Conservation (phyloP, 2,888 invertebrate species). For the Drosophila prolongata region DNA sequence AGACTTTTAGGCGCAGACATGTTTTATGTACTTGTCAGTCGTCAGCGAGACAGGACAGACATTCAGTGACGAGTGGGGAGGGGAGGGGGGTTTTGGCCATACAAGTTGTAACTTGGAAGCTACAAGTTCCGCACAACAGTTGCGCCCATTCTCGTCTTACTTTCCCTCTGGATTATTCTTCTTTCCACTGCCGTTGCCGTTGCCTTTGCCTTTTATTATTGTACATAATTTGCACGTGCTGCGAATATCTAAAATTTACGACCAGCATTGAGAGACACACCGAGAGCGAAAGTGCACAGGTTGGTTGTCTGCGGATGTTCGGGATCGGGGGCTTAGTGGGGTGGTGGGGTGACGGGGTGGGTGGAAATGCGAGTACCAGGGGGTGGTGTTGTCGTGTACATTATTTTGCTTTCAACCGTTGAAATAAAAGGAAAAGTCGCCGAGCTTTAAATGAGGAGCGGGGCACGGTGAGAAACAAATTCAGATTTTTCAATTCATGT, state of each 20-base stretch:
- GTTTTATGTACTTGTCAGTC: conserved; percentile 73
- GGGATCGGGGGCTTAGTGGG: not conserved
- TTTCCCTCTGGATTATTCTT: conserved; percentile 47
- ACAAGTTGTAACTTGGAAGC: conserved; percentile 23
- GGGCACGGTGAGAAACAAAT: conserved; percentile 6
- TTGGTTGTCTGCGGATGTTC: conserved; percentile 37
- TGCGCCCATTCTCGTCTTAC: conserved; percentile 50
- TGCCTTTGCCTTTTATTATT: conserved; percentile 51
- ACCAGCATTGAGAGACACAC: conserved; percentile 44
- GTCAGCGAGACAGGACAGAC: conserved; percentile 40
- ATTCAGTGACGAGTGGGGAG: not conserved
- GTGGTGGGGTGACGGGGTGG: not conserved
- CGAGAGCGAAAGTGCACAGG: conserved; percentile 72
- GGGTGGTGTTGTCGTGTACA: conserved; percentile 65
- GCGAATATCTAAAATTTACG: conserved; percentile 79
- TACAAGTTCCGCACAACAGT: conserved; percentile 32
- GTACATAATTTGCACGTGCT: conserved; percentile 81
- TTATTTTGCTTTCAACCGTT: conserved; percentile 74
- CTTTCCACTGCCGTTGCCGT: conserved; percentile 1
- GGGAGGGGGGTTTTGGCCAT: conserved; percentile 27
- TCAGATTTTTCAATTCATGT: too few relatives aligned
- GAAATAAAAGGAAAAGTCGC: conserved; percentile 69
- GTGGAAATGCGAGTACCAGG: not conserved
- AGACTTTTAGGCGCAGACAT: conserved; percentile 77
- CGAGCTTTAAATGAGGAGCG: conserved; percentile 69